Base-by-base conservation (phyloP, 2,797 vertebrate species). In the Geotrypetes seraphini region DNA sequence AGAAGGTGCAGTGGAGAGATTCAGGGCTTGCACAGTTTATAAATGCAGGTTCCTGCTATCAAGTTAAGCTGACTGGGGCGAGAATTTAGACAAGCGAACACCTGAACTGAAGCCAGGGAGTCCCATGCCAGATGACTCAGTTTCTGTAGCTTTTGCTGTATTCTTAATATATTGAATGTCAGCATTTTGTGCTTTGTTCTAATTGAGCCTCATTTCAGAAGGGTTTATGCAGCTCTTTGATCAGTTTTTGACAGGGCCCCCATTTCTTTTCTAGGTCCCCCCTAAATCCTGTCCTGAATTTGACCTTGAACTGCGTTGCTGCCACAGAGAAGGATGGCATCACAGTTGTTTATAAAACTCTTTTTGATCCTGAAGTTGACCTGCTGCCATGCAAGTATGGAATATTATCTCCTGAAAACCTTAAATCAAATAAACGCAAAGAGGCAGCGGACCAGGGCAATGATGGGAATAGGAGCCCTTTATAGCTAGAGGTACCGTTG, bases 251-350 rank as follows among this genome's bases (percentile, higher is more conserved):
- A 47, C 58, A 10, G 46, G 52, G 27, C 44, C 52, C 33, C 12
- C 25, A 3, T 57, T 58, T 49, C n/a, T n/a, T n/a, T n/a, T 26
- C 13, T 22, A 67, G 64, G 25, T 50, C 61, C 54, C 49, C 56
- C 12, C 31, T 60, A 39, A 57, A 57, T 30, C 5, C 2, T 33
- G 34, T 66, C 63, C 51, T 56, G 33, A 26, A 22, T 27, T 10
- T 73, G 55, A 64, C 52, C 33, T 78, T 72, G 60, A 67, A 59
- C 25, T 25, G 10, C 36, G 50, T 38, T 16, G 34, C 45, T 30
- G 42, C 15, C 17, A 33, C 45, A 50, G 31, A 33, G 30, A 69
- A 47, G 6, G 26, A 27, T 17, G 63, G 50, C 24, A 28, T 48
- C 44, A 43, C 10, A 27, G 33, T 58, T 36, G 35, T 67, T 26